Conservation (phyloP, 2,888 invertebrate genomes). For the Oscheius sp. region DNA sequence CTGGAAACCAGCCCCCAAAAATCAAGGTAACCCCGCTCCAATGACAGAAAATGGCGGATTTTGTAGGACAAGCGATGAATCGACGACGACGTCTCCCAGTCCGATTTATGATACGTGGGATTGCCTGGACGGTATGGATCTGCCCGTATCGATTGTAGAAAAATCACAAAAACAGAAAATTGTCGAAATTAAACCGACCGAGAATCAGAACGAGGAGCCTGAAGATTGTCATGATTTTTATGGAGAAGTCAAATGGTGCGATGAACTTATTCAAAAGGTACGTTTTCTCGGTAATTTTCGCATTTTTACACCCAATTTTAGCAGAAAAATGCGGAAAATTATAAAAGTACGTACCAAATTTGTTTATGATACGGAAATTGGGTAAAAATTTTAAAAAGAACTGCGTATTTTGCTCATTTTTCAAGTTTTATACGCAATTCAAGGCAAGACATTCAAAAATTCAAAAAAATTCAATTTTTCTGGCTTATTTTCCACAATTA, state of each 20-base stretch:
- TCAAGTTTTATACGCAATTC: no score
- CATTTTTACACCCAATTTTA: neutral
- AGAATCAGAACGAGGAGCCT: neutral
- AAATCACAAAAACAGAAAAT: neutral
- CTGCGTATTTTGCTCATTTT: neutral
- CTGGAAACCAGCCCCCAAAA: neutral
- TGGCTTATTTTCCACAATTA: neutral
- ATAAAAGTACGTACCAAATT: no score
- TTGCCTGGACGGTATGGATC: conserved; percentile 11
- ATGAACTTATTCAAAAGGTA: conserved; percentile 19
- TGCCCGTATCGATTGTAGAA: conserved; percentile 12
- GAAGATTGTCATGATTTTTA: conserved; percentile 30
- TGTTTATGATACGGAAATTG: neutral
- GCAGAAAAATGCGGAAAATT: no score
- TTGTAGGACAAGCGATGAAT: neutral
- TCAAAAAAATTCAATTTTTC: neutral
- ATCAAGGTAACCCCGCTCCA: conserved; percentile 3
- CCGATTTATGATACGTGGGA: no score
- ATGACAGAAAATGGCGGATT: neutral
- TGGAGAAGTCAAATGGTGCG: conserved; percentile 26
- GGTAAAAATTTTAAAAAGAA: conserved; percentile 8
- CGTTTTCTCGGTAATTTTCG: neutral
- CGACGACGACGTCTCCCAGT: neutral
- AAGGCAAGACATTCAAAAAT: no score
- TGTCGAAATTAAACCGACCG: neutral